Conservation (phyloP, 2,113 vertebrate species). For the cat (Felis catus) region F.catus_Fca126_mat1.0 CM031415.1:180016501-180017000, state of each 20-base stretch:
- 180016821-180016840: slow-evolving; percentile 74
- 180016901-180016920: slow-evolving; percentile 73
- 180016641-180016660: slow-evolving; percentile 66
- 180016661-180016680: slow-evolving; percentile 67
- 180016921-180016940: slow-evolving; percentile 57
- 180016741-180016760: background rate
- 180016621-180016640: slow-evolving; percentile 69
- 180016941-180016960: slow-evolving; percentile 46
- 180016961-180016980: slow-evolving; percentile 54
- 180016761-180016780: slow-evolving; percentile 10
- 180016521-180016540: slow-evolving; percentile 73
- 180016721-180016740: background rate
- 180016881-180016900: slow-evolving; percentile 69
- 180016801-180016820: slow-evolving; percentile 55
- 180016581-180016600: slow-evolving; percentile 61
- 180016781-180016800: slow-evolving; percentile 37
- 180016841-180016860: slow-evolving; percentile 67
- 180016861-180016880: slow-evolving; percentile 62
- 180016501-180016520: slow-evolving; percentile 80
- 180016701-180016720: slow-evolving; percentile 3
- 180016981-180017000: slow-evolving; percentile 59
- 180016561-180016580: slow-evolving; percentile 70
- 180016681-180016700: slow-evolving; percentile 53
- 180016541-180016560: slow-evolving; percentile 61
- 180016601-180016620: slow-evolving; percentile 63